A percentile compares a stretch with the other conserved stretches of the same genome.
Conservation (phyloP, 2,888 invertebrate species). For the Eristalinus sepulchralis region DNA sequence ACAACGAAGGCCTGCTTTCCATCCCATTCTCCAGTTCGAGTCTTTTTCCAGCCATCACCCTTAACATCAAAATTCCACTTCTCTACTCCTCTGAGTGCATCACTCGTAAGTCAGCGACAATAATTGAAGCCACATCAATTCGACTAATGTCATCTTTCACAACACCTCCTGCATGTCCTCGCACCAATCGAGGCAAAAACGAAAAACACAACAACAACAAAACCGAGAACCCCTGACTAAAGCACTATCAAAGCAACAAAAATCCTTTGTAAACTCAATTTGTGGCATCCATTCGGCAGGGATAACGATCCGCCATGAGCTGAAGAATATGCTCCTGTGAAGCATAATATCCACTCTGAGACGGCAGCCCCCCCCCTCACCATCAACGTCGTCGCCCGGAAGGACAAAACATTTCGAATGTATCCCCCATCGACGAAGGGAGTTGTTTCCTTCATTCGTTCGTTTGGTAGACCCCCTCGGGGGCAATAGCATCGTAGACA, state of each 20-base stretch:
- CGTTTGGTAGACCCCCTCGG: constrained; percentile 42
- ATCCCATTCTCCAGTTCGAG: no score
- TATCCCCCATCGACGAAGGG: neutral
- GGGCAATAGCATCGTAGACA: constrained; percentile 18
- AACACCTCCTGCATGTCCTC: constrained; percentile 2
- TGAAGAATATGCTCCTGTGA: constrained; percentile 11
- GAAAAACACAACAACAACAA: neutral
- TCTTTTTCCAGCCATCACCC: no score
- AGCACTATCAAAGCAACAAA: constrained; percentile 15
- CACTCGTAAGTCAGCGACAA: neutral
- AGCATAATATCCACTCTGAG: constrained; percentile 12
- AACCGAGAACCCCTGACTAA: neutral
- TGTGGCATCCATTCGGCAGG: constrained; percentile 7
- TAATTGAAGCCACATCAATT: constrained; percentile 38
- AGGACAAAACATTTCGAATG: constrained; percentile 35
- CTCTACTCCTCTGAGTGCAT: neutral
- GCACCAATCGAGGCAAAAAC: neutral
- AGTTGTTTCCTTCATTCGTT: neutral
- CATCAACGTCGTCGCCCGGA: neutral
- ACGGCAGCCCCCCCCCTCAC: neutral
- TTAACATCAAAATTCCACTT: no score
- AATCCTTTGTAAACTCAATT: constrained; percentile 23
- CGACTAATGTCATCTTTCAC: constrained; percentile 48
- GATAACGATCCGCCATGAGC: neutral
- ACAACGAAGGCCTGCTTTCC: no score